Percentiles rank a stretch among this genome's conserved stretches.
Evolutionary conservation across 2,888 invertebrate genomes (phyloP).

Genomic region (Parnassius glacialis): DNA sequence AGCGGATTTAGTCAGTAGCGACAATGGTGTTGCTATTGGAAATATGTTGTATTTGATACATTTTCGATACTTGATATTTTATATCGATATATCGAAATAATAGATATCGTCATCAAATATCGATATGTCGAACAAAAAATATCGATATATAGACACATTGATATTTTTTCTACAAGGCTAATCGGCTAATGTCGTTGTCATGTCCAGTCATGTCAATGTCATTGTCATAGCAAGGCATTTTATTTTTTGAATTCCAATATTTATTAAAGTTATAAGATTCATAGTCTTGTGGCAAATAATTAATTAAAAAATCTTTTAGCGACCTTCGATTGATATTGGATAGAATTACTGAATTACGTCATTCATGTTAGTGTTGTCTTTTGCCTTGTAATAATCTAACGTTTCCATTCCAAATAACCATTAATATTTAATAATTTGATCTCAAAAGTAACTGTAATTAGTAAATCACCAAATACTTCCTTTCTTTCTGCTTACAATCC

Average conservation of each 20-base stretch:
- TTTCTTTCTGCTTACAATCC: not conserved
- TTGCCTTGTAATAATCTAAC: slow-evolving; percentile 19
- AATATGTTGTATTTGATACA: no score
- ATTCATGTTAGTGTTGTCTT: slow-evolving; percentile 24
- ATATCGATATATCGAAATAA: no score
- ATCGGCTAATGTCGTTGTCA: not conserved
- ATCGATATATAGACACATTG: no score
- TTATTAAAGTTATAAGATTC: slow-evolving; percentile 6
- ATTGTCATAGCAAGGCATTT: not conserved
- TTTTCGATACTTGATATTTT: no score
- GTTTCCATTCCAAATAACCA: not conserved
- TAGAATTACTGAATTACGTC: slow-evolving; percentile 9
- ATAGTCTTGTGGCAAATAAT: not conserved
- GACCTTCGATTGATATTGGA: slow-evolving; percentile 12
- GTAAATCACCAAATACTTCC: not conserved
- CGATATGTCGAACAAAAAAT: no score
- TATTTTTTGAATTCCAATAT: slow-evolving; percentile 2
- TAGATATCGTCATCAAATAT: no score
- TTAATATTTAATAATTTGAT: not conserved
- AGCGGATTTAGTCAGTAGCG: no score
- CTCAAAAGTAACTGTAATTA: slow-evolving; percentile 16
- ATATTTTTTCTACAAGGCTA: no score
- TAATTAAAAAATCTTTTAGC: not conserved
- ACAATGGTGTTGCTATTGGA: no score
- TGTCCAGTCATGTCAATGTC: not conserved